A percentile compares a stretch with the other conserved stretches of the same genome.
Conservation (phyloP, 2,888 invertebrate species). For the Philhelius pedissequus region DNA sequence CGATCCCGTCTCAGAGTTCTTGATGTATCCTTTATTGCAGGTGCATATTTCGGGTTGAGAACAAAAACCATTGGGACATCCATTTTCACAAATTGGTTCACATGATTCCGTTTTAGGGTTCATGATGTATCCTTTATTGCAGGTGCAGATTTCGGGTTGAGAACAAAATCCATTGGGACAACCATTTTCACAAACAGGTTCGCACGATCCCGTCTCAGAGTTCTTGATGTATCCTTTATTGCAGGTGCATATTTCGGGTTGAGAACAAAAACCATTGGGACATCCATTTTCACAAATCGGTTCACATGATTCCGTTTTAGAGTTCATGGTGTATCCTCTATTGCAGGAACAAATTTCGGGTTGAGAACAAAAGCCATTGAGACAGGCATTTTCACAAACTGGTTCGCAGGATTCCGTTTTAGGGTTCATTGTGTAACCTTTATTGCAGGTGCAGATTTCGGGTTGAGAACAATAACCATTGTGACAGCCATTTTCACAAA, state of each 20-base stretch:
- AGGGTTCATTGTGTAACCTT: conserved; percentile 79
- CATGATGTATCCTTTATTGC: conserved; percentile 40
- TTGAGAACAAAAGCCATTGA: conserved; percentile 64
- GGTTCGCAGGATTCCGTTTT: neutral
- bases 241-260: conserved; percentile 78
- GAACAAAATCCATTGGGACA: conserved; percentile 66
- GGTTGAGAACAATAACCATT: conserved; percentile 85
- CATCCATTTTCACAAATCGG: conserved; percentile 41
- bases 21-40: conserved; percentile 78
- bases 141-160: conserved; percentile 50
- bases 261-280: conserved; percentile 74
- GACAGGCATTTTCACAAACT: neutral
- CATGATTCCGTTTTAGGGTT: conserved; percentile 70
- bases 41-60: conserved; percentile 80
- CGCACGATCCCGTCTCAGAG: conserved; percentile 29
- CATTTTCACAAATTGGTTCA: conserved; percentile 71
- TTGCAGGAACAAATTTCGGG: conserved; percentile 81
- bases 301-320: conserved; percentile 11
- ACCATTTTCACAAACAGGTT: conserved; percentile 39
- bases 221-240: conserved; percentile 69
- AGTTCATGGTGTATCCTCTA: neutral
- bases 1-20: neutral
- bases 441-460: conserved; percentile 84
- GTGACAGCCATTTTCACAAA: conserved; percentile 81
- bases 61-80: conserved; percentile 78